A percentile compares a stretch with the other conserved stretches of the same genome.
phyloP scores from a whole-genome alignment of 2,113 vertebrate species.

The Salvelinus fontinalis region DNA sequence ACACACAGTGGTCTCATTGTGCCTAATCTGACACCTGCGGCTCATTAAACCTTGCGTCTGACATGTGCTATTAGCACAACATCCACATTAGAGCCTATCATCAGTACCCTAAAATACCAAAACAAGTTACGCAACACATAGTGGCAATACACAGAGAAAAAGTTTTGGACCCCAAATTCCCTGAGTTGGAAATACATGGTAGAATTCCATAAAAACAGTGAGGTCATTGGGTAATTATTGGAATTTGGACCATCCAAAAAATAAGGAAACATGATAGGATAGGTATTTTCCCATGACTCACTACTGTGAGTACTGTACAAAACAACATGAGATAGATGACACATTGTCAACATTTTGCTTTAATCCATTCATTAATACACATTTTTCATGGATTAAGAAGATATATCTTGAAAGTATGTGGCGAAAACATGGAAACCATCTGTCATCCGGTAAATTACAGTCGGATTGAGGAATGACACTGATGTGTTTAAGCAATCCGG shows the following conservation, averaged over 20 bases:
- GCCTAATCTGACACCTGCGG: neutral
- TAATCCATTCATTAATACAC: too few relatives aligned
- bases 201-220: constrained; percentile 6
- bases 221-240: constrained; percentile 6
- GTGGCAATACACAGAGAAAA: neutral
- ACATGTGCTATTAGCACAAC: too few relatives aligned
- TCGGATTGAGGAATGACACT: neutral
- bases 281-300: too few relatives aligned
- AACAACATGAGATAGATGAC: too few relatives aligned
- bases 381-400: too few relatives aligned
- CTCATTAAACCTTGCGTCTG: neutral
- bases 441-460: neutral
- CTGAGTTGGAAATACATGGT: constrained; percentile 8
- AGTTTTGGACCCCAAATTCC: constrained; percentile 2
- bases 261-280: too few relatives aligned
- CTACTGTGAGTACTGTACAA: too few relatives aligned
- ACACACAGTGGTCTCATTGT: constrained; percentile 1
- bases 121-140: constrained; percentile 38
- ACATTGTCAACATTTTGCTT: constrained; percentile 1
- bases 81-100: neutral
- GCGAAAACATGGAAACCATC: constrained; percentile 5
- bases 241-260: neutral
- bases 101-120: constrained; percentile 13
- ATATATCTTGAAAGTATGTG: too few relatives aligned
- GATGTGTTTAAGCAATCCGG: neutral